phyloP scores from a whole-genome alignment of 2,113 vertebrate genomes.

The Myanophis thanlyinensis region DNA sequence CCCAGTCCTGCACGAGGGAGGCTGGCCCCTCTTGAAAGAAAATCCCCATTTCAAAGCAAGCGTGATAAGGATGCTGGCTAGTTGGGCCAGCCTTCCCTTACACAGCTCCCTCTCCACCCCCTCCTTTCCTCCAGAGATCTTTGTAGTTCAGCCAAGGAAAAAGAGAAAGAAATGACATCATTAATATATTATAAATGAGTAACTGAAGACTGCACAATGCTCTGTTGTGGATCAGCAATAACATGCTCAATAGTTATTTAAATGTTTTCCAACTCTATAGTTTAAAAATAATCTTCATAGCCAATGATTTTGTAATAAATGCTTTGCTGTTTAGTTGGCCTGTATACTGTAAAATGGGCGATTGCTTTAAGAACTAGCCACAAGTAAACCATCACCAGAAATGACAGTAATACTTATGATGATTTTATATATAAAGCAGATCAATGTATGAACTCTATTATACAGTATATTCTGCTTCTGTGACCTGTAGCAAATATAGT shows the following conservation, averaged over 20 bases:
- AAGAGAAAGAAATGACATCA: conserved; percentile 24
- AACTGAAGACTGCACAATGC: conserved; percentile 51
- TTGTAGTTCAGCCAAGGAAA: not conserved
- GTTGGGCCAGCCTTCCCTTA: too few species aligned
- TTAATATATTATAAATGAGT: conserved; percentile 56
- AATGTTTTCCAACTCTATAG: conserved; percentile 43
- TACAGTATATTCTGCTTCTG: conserved; percentile 28
- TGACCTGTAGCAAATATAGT: conserved; percentile 32
- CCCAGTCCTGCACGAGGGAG: too few species aligned
- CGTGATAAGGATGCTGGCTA: too few species aligned
- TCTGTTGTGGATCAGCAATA: conserved; percentile 35
- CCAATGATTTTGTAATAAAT: conserved; percentile 46
- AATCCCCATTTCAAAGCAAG: not conserved
- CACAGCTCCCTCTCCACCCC: too few species aligned
- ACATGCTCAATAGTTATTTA: conserved; percentile 49
- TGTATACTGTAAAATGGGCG: conserved; percentile 39
- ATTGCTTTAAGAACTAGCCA: conserved; percentile 39
- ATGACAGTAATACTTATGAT: conserved; percentile 52
- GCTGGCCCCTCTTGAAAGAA: too few species aligned
- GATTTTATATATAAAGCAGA: conserved; percentile 40
- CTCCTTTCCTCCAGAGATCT: not conserved
- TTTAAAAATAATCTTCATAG: conserved; percentile 42
- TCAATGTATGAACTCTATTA: conserved; percentile 41
- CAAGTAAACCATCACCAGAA: conserved; percentile 56
- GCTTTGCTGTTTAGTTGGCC: conserved; percentile 54